These are phyloP conservation scores for Melipona beecheii DNA, from an alignment of 2,888 invertebrate genomes.

Conservation along the genomic window DNA sequence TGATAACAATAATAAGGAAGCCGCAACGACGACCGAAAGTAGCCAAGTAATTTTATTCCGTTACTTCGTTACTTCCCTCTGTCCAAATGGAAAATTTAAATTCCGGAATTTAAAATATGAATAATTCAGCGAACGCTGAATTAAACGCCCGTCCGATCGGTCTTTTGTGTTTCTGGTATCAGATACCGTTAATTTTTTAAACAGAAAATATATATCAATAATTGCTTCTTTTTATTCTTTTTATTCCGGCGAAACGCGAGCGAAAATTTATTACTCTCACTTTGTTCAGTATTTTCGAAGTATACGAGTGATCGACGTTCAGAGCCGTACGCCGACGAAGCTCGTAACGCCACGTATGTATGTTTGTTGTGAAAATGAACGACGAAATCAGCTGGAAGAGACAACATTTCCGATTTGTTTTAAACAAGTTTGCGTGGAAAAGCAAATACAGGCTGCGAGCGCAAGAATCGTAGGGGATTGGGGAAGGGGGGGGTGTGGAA, in stretches of 20 bases:
- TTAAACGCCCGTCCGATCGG: too few species aligned
- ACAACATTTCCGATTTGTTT: background rate
- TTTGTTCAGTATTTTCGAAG: too few species aligned
- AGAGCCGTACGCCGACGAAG: background rate
- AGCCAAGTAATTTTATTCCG: background rate
- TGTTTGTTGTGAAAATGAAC: background rate
- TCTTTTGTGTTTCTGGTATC: too few species aligned
- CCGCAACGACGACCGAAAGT: background rate
- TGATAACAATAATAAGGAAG: background rate
- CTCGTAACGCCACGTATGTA: background rate
- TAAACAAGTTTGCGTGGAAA: background rate
- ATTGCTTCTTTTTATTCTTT: background rate
- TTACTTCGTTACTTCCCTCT: background rate
- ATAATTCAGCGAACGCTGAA: background rate
- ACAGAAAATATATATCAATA: background rate
- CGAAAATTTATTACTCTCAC: too few species aligned
- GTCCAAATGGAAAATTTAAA: background rate
- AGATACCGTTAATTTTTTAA: background rate
- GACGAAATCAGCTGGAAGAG: background rate
- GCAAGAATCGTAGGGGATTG: background rate
- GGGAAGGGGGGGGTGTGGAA: too few species aligned
- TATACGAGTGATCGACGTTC: too few species aligned
- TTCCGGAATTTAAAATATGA: background rate
- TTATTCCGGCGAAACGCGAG: too few species aligned
- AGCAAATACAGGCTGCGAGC: conserved; percentile 6